A percentile compares a stretch with the other conserved stretches of the same genome.
Evolutionary conservation across 2,888 invertebrate species (phyloP).

Genomic region (Lasioglossum morio): DNA sequence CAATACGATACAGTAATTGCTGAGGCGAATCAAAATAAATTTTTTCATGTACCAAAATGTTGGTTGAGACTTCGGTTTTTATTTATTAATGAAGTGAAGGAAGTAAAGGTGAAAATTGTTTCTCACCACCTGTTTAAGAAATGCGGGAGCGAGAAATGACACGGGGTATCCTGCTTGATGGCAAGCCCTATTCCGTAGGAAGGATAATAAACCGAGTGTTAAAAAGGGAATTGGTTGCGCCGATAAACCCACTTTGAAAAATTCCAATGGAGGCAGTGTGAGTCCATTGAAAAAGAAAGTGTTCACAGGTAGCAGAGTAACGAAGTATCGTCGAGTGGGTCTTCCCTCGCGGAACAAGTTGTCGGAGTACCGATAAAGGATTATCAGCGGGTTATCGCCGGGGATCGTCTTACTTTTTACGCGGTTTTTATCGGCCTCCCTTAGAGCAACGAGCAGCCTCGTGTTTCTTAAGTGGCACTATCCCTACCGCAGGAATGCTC

Average conservation of each 20-base stretch:
- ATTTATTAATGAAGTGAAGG: too few species aligned
- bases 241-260: background rate
- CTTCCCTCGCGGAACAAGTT: conserved; percentile 1
- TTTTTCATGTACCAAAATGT: too few species aligned
- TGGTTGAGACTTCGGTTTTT: too few species aligned
- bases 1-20: too few species aligned
- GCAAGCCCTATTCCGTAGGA: background rate
- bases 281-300: background rate
- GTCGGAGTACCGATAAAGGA: conserved; percentile 16
- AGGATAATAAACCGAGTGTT: background rate
- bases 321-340: background rate
- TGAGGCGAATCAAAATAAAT: too few species aligned
- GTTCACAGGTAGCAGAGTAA: background rate
- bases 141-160: too few species aligned
- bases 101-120: too few species aligned
- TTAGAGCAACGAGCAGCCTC: conserved; percentile 8
- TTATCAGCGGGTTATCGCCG: conserved; percentile 30
- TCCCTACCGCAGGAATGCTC: conserved; percentile 38
- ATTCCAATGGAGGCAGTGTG: background rate
- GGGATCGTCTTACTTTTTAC: conserved; percentile 43
- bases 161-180: too few species aligned
- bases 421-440: conserved; percentile 41
- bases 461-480: conserved; percentile 35
- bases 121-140: too few species aligned
- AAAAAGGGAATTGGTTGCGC: background rate